These are phyloP conservation scores for Volucella inflata DNA, from an alignment of 2,888 invertebrate species.

Conservation along the genomic window DNA sequence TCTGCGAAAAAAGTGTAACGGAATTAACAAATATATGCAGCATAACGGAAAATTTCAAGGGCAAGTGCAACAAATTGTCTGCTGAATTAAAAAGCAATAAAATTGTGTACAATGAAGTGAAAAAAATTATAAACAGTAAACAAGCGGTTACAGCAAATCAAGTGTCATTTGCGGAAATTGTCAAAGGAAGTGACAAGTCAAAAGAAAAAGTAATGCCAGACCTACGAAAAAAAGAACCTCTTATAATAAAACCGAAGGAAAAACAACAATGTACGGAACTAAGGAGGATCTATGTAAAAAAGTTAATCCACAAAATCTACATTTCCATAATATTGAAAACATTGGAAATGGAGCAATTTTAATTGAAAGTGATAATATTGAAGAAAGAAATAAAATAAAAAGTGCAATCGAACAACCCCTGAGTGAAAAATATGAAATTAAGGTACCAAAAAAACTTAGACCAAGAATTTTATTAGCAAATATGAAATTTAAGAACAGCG, in stretches of 20 bases:
- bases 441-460: conserved; percentile 15
- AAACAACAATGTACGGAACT: conserved; percentile 14
- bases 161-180: conserved; percentile 14
- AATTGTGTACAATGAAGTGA: background rate
- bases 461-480: conserved; percentile 6
- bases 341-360: background rate
- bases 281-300: conserved; percentile 20
- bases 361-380: conserved; percentile 2
- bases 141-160: background rate
- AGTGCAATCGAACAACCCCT: conserved; percentile 1
- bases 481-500: conserved; percentile 12
- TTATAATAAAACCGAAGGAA: conserved; percentile 8
- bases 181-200: background rate
- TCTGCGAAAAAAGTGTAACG: background rate
- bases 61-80: background rate
- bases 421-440: conserved; percentile 22
- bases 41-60: conserved; percentile 11
- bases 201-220: conserved; percentile 8
- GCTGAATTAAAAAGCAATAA: background rate
- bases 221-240: background rate
- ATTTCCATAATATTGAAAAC: conserved; percentile 5
- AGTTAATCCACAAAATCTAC: conserved; percentile 8
- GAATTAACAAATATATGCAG: background rate
- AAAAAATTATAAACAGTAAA: background rate
- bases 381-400: conserved; percentile 20